phyloP scores from a whole-genome alignment of 1,140 invertebrate genomes.

The Microplitis demolitor region DNA sequence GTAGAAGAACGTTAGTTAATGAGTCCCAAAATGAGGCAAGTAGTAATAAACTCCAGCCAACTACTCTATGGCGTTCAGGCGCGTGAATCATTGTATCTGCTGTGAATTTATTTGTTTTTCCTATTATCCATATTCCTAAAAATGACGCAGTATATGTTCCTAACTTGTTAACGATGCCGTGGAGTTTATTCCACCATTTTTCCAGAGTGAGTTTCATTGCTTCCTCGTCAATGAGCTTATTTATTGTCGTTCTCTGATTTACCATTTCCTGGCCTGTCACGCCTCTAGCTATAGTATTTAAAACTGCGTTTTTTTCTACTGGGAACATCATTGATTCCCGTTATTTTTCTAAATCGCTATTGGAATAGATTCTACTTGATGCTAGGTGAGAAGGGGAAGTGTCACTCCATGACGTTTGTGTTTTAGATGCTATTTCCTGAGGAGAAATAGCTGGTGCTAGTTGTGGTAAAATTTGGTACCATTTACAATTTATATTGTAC shows the following conservation, averaged over 20 bases:
- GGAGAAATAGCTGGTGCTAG: no score
- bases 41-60: no score
- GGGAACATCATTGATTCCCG: conserved; percentile 29
- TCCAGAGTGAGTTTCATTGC: not conserved
- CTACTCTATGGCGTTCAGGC: no score
- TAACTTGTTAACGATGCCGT: not conserved
- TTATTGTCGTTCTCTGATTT: not conserved
- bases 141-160: not conserved
- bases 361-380: conserved; percentile 8
- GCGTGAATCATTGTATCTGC: no score
- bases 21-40: no score
- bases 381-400: conserved; percentile 12
- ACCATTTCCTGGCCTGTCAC: not conserved
- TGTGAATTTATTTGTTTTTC: no score
- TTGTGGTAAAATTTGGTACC: no score
- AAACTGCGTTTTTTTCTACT: conserved; percentile 24
- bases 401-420: conserved; percentile 31
- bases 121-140: no score
- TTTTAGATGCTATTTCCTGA: not conserved
- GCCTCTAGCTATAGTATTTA: conserved; percentile 31
- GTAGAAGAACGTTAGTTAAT: no score
- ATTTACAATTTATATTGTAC: no score
- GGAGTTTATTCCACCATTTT: conserved; percentile 20
- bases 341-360: not conserved
- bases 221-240: conserved; percentile 16